A percentile compares a stretch with the other conserved stretches of the same genome.
These are phyloP conservation scores for Monochamus saltuarius DNA, from an alignment of 1,140 invertebrate species.

Conservation along the genomic window DNA sequence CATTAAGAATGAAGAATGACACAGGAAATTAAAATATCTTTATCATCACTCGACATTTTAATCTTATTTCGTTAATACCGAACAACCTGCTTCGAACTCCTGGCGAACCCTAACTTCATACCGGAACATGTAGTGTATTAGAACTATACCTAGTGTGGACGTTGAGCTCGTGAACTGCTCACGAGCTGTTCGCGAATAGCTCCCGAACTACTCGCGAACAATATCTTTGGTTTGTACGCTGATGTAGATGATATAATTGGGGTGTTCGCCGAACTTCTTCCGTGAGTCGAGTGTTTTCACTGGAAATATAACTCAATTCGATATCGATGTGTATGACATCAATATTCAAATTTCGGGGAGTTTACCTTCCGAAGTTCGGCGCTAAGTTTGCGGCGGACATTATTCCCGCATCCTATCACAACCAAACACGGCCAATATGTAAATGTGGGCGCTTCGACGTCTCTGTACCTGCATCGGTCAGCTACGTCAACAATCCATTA, in stretches of 20 bases:
- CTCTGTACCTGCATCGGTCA: constrained; percentile 50
- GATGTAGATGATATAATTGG: constrained; percentile 38
- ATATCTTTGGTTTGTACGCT: too few relatives aligned
- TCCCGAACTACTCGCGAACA: too few relatives aligned
- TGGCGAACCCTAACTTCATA: too few relatives aligned
- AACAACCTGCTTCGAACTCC: too few relatives aligned
- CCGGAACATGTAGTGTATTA: too few relatives aligned
- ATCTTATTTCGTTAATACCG: too few relatives aligned
- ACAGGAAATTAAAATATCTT: too few relatives aligned
- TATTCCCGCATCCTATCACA: constrained; percentile 43
- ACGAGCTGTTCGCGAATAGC: too few relatives aligned
- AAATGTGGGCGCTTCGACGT: constrained; percentile 40
- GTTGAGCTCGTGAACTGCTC: too few relatives aligned
- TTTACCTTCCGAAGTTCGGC: constrained; percentile 44
- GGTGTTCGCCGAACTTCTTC: constrained; percentile 28
- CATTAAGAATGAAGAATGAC: too few relatives aligned
- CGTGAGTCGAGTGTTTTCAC: constrained; percentile 27
- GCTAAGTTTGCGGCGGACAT: constrained; percentile 47
- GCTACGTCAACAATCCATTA: constrained; percentile 51
- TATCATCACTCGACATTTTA: too few relatives aligned
- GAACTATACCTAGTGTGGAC: too few relatives aligned
- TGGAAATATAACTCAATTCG: constrained; percentile 29
- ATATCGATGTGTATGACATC: constrained; percentile 40
- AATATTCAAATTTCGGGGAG: constrained; percentile 46
- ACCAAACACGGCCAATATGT: constrained; percentile 48